A percentile compares a stretch with the other conserved stretches of the same genome.
Evolutionary conservation across 2,888 invertebrate species (phyloP).

Genomic region (Dexiosoma caninum): DNA sequence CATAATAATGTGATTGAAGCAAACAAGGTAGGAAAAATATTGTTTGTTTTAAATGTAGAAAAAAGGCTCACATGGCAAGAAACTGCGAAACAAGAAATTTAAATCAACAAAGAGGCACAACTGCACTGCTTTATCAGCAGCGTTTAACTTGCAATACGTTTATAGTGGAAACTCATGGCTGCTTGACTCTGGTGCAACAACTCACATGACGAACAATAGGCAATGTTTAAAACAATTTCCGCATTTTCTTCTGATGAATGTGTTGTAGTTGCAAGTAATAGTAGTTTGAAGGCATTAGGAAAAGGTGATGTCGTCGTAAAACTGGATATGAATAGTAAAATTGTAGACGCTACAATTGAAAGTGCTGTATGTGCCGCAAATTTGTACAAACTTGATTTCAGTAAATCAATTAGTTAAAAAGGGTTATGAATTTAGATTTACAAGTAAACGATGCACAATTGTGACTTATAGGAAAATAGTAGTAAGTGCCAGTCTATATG

Average conservation of each 20-base stretch:
- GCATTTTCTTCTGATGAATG: not conserved
- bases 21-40: not conserved
- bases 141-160: not conserved
- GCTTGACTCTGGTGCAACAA: slow-evolving; percentile 24
- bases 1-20: not conserved
- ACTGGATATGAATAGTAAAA: not conserved
- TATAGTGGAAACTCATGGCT: not conserved
- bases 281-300: not conserved
- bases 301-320: slow-evolving; percentile 1
- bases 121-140: not conserved
- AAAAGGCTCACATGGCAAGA: slow-evolving; percentile 36
- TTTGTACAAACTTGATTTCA: no score
- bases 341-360: not conserved
- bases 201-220: slow-evolving; percentile 12
- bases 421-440: slow-evolving; percentile 11
- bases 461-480: not conserved
- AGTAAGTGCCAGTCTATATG: not conserved
- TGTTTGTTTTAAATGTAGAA: slow-evolving; percentile 20
- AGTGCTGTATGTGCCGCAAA: slow-evolving; percentile 27
- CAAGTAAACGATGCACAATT: not conserved
- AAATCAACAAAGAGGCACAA: not conserved
- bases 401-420: slow-evolving; percentile 27
- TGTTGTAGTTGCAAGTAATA: slow-evolving; percentile 16
- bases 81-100: not conserved
- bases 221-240: not conserved